Base-by-base conservation (phyloP, 2,888 invertebrate species). In the Petrolisthes manimaculis region DNA sequence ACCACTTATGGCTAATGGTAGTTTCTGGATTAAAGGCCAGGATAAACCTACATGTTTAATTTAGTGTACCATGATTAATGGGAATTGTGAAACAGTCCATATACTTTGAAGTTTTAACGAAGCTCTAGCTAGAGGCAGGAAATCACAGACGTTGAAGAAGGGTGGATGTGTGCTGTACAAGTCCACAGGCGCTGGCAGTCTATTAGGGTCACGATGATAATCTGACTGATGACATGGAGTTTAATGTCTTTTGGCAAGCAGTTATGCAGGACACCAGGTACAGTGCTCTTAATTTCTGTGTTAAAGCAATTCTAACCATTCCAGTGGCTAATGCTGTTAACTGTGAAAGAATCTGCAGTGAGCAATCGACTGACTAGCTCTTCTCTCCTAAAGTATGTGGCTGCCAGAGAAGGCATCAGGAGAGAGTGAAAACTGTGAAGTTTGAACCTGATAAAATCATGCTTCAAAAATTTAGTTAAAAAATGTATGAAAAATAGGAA, bases 191-290 rank as follows among this genome's bases (percentile, higher is more conserved):
- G n/a, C n/a, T n/a, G n/a, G n/a, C n/a, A n/a, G n/a, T n/a, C n/a
- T n/a, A n/a, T n/a, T n/a, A n/a, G n/a, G n/a, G n/a, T 75, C n/a
- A 75, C n/a, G 75, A 24, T 75, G 75, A 75, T 75, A 75, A 75
- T 75, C 75, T 75, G 75, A 75, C 75, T 75, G 75, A 75, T 24
- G 75, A 75, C 75, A 75, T 75, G 75, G 75, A 75, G 75, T 75
- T 75, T 75, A n/a, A 75, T 75, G 75, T 75, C 75, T 75, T 75
- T 75, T 75, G 24, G 75, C 75, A 75, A 75, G 75, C 75, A n/a
- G 75, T 75, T 75, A 75, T 75, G n/a, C 75, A 75, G 75, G 75
- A 24, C 75, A 75, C 75, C 75, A n/a, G 75, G 75, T 24, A 75
- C 75, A 75, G 75, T 21, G 75, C 75, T 75, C 75, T 75, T 75